Base-by-base conservation (phyloP, 2,888 invertebrate species). In the Xanthostigma xanthostigma region DNA sequence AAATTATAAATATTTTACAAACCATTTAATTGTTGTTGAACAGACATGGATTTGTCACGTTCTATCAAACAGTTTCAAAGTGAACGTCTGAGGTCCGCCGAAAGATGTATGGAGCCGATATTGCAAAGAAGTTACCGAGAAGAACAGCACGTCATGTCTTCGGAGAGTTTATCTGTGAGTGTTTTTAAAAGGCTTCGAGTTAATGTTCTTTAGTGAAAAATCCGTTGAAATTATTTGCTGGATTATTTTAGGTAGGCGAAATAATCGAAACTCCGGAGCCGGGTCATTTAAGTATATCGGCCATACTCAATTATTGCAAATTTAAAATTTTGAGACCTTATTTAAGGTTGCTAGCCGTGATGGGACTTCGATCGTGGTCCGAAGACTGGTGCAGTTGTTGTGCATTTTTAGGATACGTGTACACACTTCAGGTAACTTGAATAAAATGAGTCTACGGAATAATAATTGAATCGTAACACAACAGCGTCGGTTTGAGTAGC, bases 281-380 rank as follows among this genome's bases (percentile, higher is more conserved):
- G 39, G 76, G 79, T 55, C 75, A 77, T 55, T 72, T 79, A 64
- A 85, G 84, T 57, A 84, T 85, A 35, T 85, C 87, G 10, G 84
- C 84, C 9, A 78, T 87, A 54, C 72, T 89, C 62, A 78, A 78
- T 62, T 86, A 85, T 60, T 89, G 89, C 70, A 86, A 89, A 69
- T 77, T 76, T 48, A 86, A 84, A 77, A 84, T 89, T 62, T 68
- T 89, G 49, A 72, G 76, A 37, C 88, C 88, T 0, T 89, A 89
- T 63, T 68, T 87, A 54, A 74, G 81, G 55, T 68, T 89, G 6
- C 65, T 89, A 55, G 79, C 81, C 34, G 67, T 85, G 41, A 82
- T 86, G 70, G 88, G 88, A 12, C 68, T 88, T 52, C 75, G 85
- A 55, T 84, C 87, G 10, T 73, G 81, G 35, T 67, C 73, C 38